A percentile compares a stretch with the other conserved stretches of the same genome.
Conservation (phyloP, 2,888 invertebrate genomes). For the Neoitamus cyanurus region DNA sequence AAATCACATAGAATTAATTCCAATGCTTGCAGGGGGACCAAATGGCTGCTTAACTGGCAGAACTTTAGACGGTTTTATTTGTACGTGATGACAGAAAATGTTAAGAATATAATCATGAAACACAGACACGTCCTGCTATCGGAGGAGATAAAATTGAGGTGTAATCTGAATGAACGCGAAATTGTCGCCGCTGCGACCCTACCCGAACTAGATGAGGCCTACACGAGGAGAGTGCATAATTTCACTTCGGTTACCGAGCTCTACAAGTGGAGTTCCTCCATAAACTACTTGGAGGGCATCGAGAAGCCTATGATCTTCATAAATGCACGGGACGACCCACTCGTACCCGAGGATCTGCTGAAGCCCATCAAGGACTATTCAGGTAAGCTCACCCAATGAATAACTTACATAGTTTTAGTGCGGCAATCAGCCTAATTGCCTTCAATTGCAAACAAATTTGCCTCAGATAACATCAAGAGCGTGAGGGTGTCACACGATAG, state of each 20-base stretch:
- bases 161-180: conserved; percentile 80
- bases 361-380: conserved; percentile 79
- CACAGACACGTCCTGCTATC: conserved; percentile 82
- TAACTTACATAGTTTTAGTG: not conserved
- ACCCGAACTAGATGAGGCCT: conserved; percentile 89
- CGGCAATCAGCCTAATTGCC: not conserved
- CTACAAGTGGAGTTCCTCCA: conserved; percentile 87
- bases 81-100: conserved; percentile 93
- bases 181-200: conserved; percentile 89
- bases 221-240: conserved; percentile 82
- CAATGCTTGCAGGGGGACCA: conserved; percentile 76
- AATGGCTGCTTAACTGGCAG: conserved; percentile 86
- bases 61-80: conserved; percentile 90
- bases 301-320: conserved; percentile 89
- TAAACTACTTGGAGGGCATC: conserved; percentile 82
- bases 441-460: not conserved
- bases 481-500: not conserved
- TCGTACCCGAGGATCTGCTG: conserved; percentile 83
- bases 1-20: not conserved
- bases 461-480: not conserved
- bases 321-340: conserved; percentile 91
- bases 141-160: conserved; percentile 76
- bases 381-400: conserved; percentile 69
- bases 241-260: conserved; percentile 82
- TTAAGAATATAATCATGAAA: conserved; percentile 86